Evolutionary conservation across 2,888 invertebrate species (phyloP), one percentile per base, ranked within the genome.

Genomic region (Hermodice carunculata): DNA sequence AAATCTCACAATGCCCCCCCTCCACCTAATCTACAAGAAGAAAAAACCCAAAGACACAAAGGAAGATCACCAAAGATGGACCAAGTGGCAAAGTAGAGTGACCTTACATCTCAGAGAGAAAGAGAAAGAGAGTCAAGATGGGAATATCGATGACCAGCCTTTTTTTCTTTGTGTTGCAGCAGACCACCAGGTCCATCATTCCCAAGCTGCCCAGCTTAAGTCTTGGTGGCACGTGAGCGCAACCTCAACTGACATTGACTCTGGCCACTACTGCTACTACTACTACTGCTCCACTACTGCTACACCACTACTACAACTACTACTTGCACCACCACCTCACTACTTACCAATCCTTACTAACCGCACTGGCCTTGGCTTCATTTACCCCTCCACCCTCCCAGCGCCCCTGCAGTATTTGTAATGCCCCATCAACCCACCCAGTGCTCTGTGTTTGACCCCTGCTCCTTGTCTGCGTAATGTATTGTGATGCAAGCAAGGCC

Each of bases 191-290:
- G 61, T 82, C 81, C 71, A 79, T 82, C 70, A 81, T 81, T 56
- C 79, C 81, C 53, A 82, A 82, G 76, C 74, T 82, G 68, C 82
- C 81, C 52, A 81, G 81, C 74, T 76, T 82, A 71, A 81, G 76
- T 72, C 76, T 81, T 57, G 80, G 81, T 58, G 81, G 80, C 67
- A 75, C 75, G 57, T 78, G 75, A 67, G 26, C 11, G 22, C 19
- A 19, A 3, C 40, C 40, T 24, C 42, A 40, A 31, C 17, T 31
- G 17, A 49, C 49, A 49, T 31, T 29, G 32, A 29, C 49, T 49
- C 49, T 26, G 31, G 14, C 19, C 49, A 49, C 44, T n/a, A n/a
- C n/a, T 6, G 6, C 11, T 44, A 6, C n/a, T n/a, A n/a, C 19
- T 32, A 49, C 44, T n/a, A n/a, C n/a, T 6, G 6, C 11, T 44